phyloP scores from a whole-genome alignment of 2,113 vertebrate species.

The Labeo rohita region DNA sequence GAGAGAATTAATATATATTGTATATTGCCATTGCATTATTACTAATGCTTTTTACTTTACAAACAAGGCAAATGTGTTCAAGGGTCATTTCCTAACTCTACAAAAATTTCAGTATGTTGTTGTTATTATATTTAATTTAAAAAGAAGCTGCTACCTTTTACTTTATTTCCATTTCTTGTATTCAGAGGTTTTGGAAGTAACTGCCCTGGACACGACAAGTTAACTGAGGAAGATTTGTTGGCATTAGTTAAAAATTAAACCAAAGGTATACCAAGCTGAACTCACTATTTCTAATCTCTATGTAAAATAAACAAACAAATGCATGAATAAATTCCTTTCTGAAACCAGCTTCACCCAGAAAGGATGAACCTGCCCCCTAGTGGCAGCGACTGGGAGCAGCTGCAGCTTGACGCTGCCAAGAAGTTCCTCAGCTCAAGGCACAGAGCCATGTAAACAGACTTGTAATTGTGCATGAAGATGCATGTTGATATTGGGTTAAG shows the following conservation, averaged over 20 bases:
- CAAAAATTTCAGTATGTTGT: neutral
- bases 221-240: neutral
- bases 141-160: neutral
- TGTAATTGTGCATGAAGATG: conserved; percentile 50
- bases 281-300: neutral
- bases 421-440: conserved; percentile 38
- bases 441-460: conserved; percentile 43
- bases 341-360: neutral
- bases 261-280: neutral
- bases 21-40: neutral
- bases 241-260: neutral
- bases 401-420: conserved; percentile 17
- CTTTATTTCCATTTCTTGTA: neutral
- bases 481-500: conserved; percentile 45
- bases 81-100: neutral
- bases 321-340: neutral
- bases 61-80: neutral
- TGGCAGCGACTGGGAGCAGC: conserved; percentile 32
- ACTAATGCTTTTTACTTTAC: neutral
- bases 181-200: neutral
- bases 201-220: neutral
- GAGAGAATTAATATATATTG: neutral
- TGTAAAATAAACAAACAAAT: conserved; percentile 2
- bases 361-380: conserved; percentile 65
- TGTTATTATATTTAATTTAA: neutral